Evolutionary conservation across 2,888 invertebrate species (phyloP).

Genomic region (Philonicus albiceps): DNA sequence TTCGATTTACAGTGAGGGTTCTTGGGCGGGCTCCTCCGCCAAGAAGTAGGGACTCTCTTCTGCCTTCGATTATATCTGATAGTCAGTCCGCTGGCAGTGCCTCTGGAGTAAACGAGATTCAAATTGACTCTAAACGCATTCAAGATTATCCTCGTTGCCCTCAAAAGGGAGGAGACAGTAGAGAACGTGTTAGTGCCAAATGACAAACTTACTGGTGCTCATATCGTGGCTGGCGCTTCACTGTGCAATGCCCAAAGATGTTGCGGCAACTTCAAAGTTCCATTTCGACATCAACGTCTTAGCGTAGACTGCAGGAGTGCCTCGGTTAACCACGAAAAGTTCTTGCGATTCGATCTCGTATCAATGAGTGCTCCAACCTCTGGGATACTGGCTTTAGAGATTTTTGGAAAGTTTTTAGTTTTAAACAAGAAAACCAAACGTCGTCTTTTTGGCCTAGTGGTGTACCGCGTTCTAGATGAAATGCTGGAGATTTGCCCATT

Average conservation of each 20-base stretch:
- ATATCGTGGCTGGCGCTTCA: neutral
- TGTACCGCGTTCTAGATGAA: neutral
- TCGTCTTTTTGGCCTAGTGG: neutral
- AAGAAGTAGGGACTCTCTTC: neutral
- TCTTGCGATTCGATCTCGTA: conserved; percentile 37
- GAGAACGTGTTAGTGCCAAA: conserved; percentile 29
- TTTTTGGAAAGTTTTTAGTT: neutral
- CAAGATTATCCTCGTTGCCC: conserved; percentile 26
- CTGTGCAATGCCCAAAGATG: conserved; percentile 15
- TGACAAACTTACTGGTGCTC: conserved; percentile 41
- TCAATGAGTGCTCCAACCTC: neutral
- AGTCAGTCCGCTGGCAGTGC: neutral
- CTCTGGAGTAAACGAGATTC: conserved; percentile 10
- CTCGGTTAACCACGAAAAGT: conserved; percentile 44
- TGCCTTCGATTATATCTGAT: conserved; percentile 40
- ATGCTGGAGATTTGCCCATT: neutral
- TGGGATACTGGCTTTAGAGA: neutral
- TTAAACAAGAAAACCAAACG: neutral
- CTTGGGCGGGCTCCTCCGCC: neutral
- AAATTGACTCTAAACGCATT: conserved; percentile 42
- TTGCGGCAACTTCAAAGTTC: conserved; percentile 37
- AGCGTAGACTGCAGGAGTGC: conserved; percentile 7
- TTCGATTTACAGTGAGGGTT: neutral
- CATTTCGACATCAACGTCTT: neutral
- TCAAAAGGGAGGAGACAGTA: conserved; percentile 4